These are phyloP conservation scores for Cardiocondyla obscurior DNA, from an alignment of 1,140 invertebrate species.

Conservation along the genomic window DNA sequence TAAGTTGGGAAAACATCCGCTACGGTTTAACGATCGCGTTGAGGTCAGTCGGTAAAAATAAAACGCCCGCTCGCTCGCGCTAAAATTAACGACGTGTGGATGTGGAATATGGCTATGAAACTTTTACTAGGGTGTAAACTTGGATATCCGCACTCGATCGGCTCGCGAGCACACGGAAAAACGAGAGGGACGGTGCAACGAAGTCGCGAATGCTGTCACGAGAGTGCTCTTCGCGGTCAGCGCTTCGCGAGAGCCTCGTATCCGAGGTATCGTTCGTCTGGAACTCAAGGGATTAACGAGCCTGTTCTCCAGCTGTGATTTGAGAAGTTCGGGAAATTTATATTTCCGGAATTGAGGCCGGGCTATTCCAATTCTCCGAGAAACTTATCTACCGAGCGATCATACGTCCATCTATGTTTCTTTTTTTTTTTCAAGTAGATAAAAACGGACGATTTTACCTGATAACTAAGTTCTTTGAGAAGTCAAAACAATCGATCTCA, in stretches of 20 bases:
- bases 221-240: background rate
- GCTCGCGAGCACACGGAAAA: conserved; percentile 17
- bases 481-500: too few species aligned
- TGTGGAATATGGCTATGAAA: conserved; percentile 73
- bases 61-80: conserved; percentile 59
- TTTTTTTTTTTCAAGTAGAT: too few species aligned
- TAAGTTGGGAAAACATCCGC: conserved; percentile 62
- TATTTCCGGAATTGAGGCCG: background rate
- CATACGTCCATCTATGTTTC: too few species aligned
- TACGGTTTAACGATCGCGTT: conserved; percentile 71
- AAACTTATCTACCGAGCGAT: too few species aligned
- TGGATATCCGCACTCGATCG: conserved; percentile 60
- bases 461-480: too few species aligned
- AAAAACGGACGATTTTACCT: too few species aligned
- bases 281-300: background rate
- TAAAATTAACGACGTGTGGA: conserved; percentile 74
- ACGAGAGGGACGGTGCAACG: conserved; percentile 28
- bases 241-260: background rate
- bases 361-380: too few species aligned
- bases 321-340: background rate
- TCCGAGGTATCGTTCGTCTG: background rate
- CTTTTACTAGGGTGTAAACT: conserved; percentile 71
- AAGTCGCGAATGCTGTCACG: conserved; percentile 53
- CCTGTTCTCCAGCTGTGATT: background rate
- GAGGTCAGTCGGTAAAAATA: conserved; percentile 75